Base-by-base conservation (phyloP, 37 sponge, comb jelly and placozoan genomes). In the Halichondria panicea region DNA sequence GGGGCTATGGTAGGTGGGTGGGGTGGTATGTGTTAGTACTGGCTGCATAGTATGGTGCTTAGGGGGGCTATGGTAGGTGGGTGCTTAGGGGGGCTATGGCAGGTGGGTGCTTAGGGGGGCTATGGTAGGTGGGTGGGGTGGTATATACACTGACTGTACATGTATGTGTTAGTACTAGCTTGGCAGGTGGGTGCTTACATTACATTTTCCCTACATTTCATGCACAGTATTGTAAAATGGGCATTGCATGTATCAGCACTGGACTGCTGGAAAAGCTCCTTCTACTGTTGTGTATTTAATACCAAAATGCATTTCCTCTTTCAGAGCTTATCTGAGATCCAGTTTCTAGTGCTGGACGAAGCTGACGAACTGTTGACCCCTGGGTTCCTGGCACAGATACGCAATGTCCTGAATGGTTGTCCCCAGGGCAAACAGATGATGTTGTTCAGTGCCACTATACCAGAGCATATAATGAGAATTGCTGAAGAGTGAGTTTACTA, bases 401-500 rank as follows among this genome's bases (percentile, higher is more conserved):
- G 78, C 4, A 2, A 65, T 15, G 35, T 84, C 42, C 71, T 84
- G 8, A 73, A 65, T 19, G 71, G 70, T n/a, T 35, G 27, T 59
- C 85, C 85, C 30, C 0, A 32, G 25, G 35, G 18, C 11, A 84
- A 84, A 32, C 84, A 84, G 64, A 69, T 76, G 69, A 58, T 84
- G 71, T 12, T 84, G 70, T 84, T 84, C 63, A 68, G 77, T 75
- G 84, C 84, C 27, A 84, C 84, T 0, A 82, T 84, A 60, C 84
- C 84, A 18, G 43, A 12, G 3, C 37, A 75, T 55, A 65, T 72
- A n/a, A 36, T 67, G 31, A 21, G 24, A 0, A 11, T 76, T 27
- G 43, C 77, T 43, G 65, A 32, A 13, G 37, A 19, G 71, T 80
- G 35, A n/a, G 68, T 66, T 18, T 61, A n/a, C 8, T 42, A 32